Base-by-base conservation (phyloP, 2,113 vertebrate genomes). In the Toxotes jaculatrix region DNA sequence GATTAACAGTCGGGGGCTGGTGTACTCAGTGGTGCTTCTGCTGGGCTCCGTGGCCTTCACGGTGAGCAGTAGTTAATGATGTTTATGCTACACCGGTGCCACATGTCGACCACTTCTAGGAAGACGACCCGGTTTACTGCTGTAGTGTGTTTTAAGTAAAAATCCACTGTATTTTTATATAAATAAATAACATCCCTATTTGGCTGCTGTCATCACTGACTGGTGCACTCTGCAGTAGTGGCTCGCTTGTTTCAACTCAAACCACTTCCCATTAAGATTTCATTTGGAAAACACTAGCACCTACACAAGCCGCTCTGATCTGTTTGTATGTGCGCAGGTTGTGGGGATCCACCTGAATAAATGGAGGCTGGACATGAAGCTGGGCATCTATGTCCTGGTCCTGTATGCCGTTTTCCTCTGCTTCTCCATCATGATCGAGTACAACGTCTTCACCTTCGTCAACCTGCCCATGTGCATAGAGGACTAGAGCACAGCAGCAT, bases 401-500 rank as follows among this genome's bases (percentile, higher is more conserved):
- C 96, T 99, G 78, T 99, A 99, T 23, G 96, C 92, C 4, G 0
- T 99, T 93, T 99, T 99, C 95, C 89, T 99, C 90, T 99, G 97
- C 93, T 96, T 99, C 94, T 99, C 98, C 64, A 95, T 99, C 92
- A 95, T 99, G 96, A 99, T 99, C 73, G 98, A 99, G 87, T 99
- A 97, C 91, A 99, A 99, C 19, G 97, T 99, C 92, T 99, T 99
- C 95, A 99, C 97, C 77, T 99, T 99, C 55, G 97, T 99, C 96
- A 99, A 99, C 95, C 93, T 99, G 87, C 98, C 98, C 84, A 99
- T 98, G 98, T 99, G 98, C 94, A 93, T 89, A 77, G 97, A 97
- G 87, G 95, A 96, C 5, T 95, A 97, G 85, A 90, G 80, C 80
- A 38, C 80, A 65, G 67, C 69, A 69, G 88, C 87, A 74, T 73